Percentiles rank a stretch among this genome's conserved stretches.
phyloP scores from a whole-genome alignment of 37 sponge, comb jelly and placozoan species.

The Bolinopsis microptera region DNA sequence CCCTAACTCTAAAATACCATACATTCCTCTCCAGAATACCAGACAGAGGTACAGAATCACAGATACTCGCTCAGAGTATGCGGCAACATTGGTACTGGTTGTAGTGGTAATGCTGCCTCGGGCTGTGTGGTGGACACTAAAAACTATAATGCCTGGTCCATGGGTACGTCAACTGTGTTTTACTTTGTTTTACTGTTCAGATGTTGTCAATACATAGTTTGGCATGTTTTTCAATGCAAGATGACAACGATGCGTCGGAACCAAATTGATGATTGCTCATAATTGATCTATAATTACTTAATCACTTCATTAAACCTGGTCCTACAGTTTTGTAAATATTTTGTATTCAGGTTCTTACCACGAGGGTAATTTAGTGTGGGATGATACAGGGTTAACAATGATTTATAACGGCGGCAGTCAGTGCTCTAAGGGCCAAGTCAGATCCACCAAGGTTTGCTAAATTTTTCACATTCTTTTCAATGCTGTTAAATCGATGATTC shows the following conservation, averaged over 20 bases:
- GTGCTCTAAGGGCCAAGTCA: conserved; percentile 57
- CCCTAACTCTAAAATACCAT: no score
- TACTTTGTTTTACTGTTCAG: no score
- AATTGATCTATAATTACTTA: no score
- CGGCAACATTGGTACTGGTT: background rate
- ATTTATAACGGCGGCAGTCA: background rate
- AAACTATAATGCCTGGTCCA: background rate
- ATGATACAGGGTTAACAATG: conserved; percentile 29
- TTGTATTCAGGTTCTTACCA: conserved; percentile 9
- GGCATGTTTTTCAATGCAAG: no score
- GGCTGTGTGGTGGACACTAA: background rate
- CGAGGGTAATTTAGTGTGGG: conserved; percentile 47
- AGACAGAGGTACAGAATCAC: background rate
- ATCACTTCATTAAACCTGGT: no score
- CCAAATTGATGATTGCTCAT: no score
- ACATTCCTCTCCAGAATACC: conserved; percentile 33
- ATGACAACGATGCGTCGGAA: no score
- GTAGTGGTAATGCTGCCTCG: conserved; percentile 16
- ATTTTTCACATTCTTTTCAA: no score
- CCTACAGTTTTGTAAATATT: no score
- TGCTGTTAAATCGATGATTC: no score
- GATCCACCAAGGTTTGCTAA: conserved; percentile 52
- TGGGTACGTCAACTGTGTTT: background rate
- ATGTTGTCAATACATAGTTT: no score
- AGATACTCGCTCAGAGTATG: background rate